These are phyloP conservation scores for Morpho deidamia DNA, from an alignment of 2,888 invertebrate species.

Conservation along the genomic window DNA sequence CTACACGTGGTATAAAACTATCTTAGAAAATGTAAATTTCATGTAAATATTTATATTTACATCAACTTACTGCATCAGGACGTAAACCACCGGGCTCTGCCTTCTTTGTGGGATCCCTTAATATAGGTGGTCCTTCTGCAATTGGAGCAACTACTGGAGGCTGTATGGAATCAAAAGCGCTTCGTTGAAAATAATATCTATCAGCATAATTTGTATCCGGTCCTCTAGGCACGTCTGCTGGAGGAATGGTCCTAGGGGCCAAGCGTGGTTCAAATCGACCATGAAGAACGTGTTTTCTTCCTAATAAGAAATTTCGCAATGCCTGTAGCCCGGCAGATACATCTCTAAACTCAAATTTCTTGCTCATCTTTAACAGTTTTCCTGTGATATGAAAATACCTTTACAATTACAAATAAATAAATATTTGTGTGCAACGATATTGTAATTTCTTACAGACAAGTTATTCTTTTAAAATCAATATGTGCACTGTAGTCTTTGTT, in stretches of 20 bases:
- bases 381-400: no score
- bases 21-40: no score
- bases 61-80: conserved; percentile 37
- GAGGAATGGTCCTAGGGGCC: conserved; percentile 50
- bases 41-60: no score
- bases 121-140: conserved; percentile 40
- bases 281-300: conserved; percentile 46
- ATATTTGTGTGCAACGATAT: no score
- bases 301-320: conserved; percentile 50
- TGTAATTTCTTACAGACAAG: no score
- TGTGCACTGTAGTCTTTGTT: no score
- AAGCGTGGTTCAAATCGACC: conserved; percentile 45
- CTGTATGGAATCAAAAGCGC: conserved; percentile 42
- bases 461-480: no score
- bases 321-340: conserved; percentile 42
- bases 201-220: conserved; percentile 48
- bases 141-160: conserved; percentile 61
- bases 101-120: conserved; percentile 30
- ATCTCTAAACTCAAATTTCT: conserved; percentile 45
- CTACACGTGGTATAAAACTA: no score
- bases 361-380: conserved; percentile 15
- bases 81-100: conserved; percentile 30
- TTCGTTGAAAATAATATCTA: conserved; percentile 45
- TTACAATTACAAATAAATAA: no score
- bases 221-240: conserved; percentile 51